A percentile compares a stretch with the other conserved stretches of the same genome.
Evolutionary conservation across 2,113 vertebrate species (phyloP).

Genomic region (Peromyscus maniculatus): DNA sequence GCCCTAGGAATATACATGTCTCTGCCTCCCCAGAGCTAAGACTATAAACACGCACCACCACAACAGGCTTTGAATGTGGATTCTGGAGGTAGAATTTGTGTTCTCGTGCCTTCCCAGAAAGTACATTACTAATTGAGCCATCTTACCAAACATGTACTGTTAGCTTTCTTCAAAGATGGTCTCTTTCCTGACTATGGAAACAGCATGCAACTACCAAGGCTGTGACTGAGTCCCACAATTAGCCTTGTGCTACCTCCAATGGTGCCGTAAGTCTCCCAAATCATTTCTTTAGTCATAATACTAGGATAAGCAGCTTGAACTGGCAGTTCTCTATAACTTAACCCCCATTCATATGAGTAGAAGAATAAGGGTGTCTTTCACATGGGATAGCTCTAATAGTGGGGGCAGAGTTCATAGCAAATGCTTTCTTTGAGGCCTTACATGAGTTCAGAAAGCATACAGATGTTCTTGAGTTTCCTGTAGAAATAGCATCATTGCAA

Average conservation of each 20-base stretch:
- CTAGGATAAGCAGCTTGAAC: background rate
- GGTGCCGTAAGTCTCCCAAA: background rate
- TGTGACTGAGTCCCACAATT: background rate
- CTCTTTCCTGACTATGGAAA: background rate
- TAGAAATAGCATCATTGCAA: background rate
- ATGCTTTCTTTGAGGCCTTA: background rate
- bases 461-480: background rate
- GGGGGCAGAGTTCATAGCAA: background rate
- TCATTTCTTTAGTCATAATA: background rate
- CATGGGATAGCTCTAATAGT: too few relatives aligned
- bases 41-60: background rate
- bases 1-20: background rate
- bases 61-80: background rate
- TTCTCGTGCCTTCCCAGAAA: background rate
- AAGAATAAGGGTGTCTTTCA: background rate
- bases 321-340: background rate
- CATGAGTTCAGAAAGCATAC: background rate
- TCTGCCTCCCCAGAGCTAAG: background rate
- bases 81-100: background rate
- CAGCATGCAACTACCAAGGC: background rate
- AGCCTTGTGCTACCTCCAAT: background rate
- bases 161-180: background rate
- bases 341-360: background rate
- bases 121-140: background rate
- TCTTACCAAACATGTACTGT: background rate